phyloP scores from a whole-genome alignment of 2,113 vertebrate species.

The Syrmaticus mikado region DNA sequence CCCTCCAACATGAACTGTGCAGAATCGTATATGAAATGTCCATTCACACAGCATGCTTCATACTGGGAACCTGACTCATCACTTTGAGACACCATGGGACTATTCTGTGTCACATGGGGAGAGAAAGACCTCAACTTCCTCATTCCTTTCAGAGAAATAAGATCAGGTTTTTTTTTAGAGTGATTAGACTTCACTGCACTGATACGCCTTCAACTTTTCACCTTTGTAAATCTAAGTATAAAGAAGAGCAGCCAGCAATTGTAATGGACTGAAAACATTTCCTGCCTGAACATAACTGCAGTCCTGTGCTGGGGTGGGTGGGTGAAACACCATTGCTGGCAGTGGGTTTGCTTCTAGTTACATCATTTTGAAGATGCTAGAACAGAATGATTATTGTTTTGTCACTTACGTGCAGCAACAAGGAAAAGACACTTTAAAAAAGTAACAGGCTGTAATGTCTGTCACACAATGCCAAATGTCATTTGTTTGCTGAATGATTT shows the following conservation, averaged over 20 bases:
- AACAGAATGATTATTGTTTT: neutral
- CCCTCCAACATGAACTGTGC: neutral
- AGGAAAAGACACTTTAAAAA: neutral
- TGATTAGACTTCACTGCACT: neutral
- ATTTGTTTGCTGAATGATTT: neutral
- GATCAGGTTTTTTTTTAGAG: neutral
- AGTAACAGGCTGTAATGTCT: neutral
- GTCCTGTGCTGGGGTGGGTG: neutral
- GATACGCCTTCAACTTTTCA: neutral
- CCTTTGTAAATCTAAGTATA: neutral
- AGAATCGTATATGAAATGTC: neutral
- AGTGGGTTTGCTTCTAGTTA: neutral
- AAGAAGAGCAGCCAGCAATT: neutral
- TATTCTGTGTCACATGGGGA: neutral
- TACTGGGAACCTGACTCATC: neutral
- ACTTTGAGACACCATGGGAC: neutral
- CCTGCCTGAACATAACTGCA: neutral
- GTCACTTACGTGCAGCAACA: neutral
- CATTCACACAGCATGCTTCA: neutral
- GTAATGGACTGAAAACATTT: neutral
- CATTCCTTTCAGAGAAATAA: neutral
- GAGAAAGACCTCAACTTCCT: neutral
- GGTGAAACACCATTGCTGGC: neutral
- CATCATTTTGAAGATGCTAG: neutral
- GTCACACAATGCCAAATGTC: neutral